Conservation (phyloP, 35 echinoderm and acorn worm genomes). For the Diadema setosum region DNA sequence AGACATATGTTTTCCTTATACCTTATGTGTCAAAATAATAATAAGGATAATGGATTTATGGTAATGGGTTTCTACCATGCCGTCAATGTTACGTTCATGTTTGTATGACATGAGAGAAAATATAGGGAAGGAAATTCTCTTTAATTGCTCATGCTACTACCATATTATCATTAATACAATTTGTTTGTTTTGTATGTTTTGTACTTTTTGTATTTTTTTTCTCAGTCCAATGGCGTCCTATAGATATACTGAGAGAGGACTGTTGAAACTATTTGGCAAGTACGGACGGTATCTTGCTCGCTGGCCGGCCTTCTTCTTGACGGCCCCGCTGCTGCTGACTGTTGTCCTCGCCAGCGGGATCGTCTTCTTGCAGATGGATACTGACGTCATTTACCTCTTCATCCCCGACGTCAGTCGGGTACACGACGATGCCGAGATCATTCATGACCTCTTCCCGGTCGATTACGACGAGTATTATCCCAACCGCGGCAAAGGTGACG, state of each 20-base stretch:
- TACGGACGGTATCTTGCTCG: constrained; percentile 62
- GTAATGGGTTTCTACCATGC: too few species aligned
- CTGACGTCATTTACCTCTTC: constrained; percentile 46
- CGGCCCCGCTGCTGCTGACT: constrained; percentile 30
- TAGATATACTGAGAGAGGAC: constrained; percentile 33
- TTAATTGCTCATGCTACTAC: too few species aligned
- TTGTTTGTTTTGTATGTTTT: too few species aligned
- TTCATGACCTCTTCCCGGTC: constrained; percentile 38
- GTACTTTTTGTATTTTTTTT: too few species aligned
- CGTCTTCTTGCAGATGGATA: constrained; percentile 58
- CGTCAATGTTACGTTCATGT: too few species aligned
- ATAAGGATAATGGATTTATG: too few species aligned
- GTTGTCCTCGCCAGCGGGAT: constrained; percentile 31
- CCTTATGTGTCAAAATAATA: too few species aligned
- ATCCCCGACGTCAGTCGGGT: constrained; percentile 57
- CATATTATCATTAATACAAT: too few species aligned
- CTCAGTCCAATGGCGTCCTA: constrained; percentile 55
- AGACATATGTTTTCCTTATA: too few species aligned
- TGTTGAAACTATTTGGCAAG: constrained; percentile 26
- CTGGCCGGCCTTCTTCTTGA: constrained; percentile 22
- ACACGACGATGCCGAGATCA: constrained; percentile 1
- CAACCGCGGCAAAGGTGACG: not conserved
- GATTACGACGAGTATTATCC: constrained; percentile 44
- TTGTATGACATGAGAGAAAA: too few species aligned
- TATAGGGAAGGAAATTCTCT: too few species aligned